phyloP scores from a whole-genome alignment of 2,888 invertebrate genomes.

The Piscicola geometra region DNA sequence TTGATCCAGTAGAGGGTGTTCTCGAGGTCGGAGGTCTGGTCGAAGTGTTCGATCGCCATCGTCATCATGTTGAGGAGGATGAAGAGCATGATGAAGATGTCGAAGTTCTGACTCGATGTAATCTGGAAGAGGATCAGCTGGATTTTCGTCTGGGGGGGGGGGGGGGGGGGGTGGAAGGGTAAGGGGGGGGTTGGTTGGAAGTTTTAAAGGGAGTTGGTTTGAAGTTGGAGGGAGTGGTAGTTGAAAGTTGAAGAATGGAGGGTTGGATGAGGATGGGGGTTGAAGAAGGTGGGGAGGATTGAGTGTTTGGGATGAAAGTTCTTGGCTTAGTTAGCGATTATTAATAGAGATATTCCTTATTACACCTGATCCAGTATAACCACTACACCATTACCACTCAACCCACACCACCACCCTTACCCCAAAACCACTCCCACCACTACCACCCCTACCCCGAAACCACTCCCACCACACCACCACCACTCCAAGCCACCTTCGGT shows the following conservation, averaged over 20 bases:
- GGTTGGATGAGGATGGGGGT: not conserved
- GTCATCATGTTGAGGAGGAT: slow-evolving; percentile 97
- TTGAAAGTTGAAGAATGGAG: no score
- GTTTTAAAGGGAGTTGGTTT: not conserved
- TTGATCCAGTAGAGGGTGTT: slow-evolving; percentile 82
- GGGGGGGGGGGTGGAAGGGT: not conserved
- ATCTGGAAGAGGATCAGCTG: slow-evolving; percentile 95
- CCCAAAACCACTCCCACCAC: no score
- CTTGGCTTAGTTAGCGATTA: no score
- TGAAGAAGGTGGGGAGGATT: no score
- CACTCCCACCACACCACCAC: no score
- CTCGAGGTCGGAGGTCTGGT: slow-evolving; percentile 64
- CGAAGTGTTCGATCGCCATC: slow-evolving; percentile 96
- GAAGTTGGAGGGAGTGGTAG: not conserved
- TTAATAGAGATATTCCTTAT: no score
- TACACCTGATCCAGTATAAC: no score
- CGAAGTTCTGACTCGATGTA: slow-evolving; percentile 95
- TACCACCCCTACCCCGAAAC: no score
- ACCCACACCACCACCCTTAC: no score
- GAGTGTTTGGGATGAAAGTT: no score
- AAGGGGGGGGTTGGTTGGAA: not conserved
- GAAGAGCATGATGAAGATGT: slow-evolving; percentile 98
- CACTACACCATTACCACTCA: no score
- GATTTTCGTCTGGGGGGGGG: slow-evolving; percentile 78
- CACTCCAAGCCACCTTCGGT: slow-evolving; percentile 81